Evolutionary conservation across 2,888 invertebrate genomes (phyloP), one percentile per base, ranked within the genome.

Genomic region (Conchocele bisecta): DNA sequence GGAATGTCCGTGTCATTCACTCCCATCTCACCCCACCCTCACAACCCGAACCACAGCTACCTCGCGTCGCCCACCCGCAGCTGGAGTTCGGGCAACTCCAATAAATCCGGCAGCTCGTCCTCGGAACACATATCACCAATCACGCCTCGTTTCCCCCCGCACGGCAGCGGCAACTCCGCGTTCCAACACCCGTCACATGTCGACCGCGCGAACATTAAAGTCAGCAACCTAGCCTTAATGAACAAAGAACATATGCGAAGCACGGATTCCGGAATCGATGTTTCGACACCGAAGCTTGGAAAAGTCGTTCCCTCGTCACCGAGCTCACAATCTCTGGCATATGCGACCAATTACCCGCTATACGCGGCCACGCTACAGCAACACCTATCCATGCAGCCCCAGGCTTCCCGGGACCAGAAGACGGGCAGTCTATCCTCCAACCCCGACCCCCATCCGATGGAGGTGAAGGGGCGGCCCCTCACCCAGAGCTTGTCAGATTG

Each of bases 1-100:
- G 75, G 82, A 4, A 81, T 81, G 17, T 69, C 91, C 5, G 96
- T 97, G 92, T 95, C 97, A 81, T 98, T 98, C 91, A 95, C 97
- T 93, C 98, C 98, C 31, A 98, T 98, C 85, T 89, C 89, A 26
- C 89, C 89, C 7, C 89, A 88, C 70, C 86, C 86, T 20, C 84
- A 82, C 54, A 84, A 87, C 15, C 86, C 86, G 46, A 83, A 78
- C 41, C 84, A 86, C 5, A 75, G 76, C 29, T 83, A 86, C 59
- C 75, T 88, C 57, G 79, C 81, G 1, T 86, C 89, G 2, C 88
- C 88, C 6, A 81, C 86, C 5, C 78, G 88, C 26, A 85, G 86
- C 56, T 88, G 88, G 88, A 86, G 86, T 51, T 80, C 85, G 11
- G 78, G 78, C 20, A 81, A 84, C n/a, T 83, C 85, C 15, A 76